Evolutionary conservation across 2,888 invertebrate genomes (phyloP), one percentile per base, ranked within the genome.

Genomic region (Macrophya annulata): DNA sequence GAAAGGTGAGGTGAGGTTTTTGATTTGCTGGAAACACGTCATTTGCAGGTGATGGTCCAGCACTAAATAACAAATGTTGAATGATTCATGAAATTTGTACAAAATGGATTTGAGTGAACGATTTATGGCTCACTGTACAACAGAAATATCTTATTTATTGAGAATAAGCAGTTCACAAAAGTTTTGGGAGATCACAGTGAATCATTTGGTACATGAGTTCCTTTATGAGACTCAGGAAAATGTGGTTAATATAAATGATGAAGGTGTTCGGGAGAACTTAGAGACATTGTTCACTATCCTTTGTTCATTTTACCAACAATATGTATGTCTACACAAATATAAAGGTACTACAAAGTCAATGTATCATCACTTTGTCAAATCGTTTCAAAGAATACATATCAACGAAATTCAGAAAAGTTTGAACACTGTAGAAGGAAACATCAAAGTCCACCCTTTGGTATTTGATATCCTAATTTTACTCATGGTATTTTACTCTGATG

Each of bases 401-500:
- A 17, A 4, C 1, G 8, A 25, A 31, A 9, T 76, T 9, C 76
- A 76, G 76, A 51, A 45, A 6, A 6, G 15, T 31, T 48, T 76
- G 17, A 10, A 48, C 48, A 31, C n/a, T 17, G 17, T n/a, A 40
- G 15, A 4, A 40, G 10, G 5, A n/a, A 9, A 59, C 21, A 21
- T 0, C 17, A 40, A 79, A 79, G n/a, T 21, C 12, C 17, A 17
- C 37, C 40, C 31, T 59, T 2, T 21, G 40, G 10, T 79, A 59
- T 37, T 59, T 62, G 92, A 92, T 65, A 89, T 92, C 82, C 68
- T 90, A 4, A 85, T 89, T 59, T 83, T 92, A 71, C 88, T 89
- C 71, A 82, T 90, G 55, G 84, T 87, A 68, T 87, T 92, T 3
- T 88, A 87, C 31, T 87, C 83, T 37, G 81, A 88, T 40, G 51